Evolutionary conservation across 1,140 invertebrate species (phyloP), one percentile per base, ranked within the genome.

Genomic region (Drosophila suzukii): DNA sequence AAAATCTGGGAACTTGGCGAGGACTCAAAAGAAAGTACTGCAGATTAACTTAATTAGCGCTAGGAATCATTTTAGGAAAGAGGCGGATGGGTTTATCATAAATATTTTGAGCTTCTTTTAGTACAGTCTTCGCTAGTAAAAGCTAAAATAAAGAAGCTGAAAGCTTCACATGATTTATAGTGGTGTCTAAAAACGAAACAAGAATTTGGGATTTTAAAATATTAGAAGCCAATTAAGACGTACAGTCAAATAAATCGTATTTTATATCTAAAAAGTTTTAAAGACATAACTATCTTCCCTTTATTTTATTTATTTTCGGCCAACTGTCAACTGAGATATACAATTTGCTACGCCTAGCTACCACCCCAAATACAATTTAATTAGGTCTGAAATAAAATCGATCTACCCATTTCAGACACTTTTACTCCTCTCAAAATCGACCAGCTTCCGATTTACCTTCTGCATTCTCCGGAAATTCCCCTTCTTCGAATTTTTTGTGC

Each of bases 1-100:
- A 1, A 20, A 53, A 20, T 17, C 30, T 53, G 32, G 32, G 32
- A 11, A 20, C 11, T 53, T 36, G 10, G 4, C 32, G 12, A 24
- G 10, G 32, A 20, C 32, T 34, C 32, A 36, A 34, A 53, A 36
- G 15, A 13, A 36, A 24, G 44, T 24, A 6, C 30, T 12, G 8
- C 32, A 4, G 50, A 53, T 53, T 36, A 20, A 6, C 10, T 54
- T 39, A 54, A 54, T 54, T 54, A 54, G 51, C 17, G 50, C 15
- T 12, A 8, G 17, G 30, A 15, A 36, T 53, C 10, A 20, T 17
- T 6, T 5, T 1, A 5, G 7, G 30, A 30, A 4, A 15, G 13
- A n/a, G 30, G 11, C 4, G 4, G 4, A 15, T 13, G 44, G 27
- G 44, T 3, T 27, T 4, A n/a, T 24, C 5, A 27, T 3, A 20